These are phyloP conservation scores for Trachelus tabidus DNA, from an alignment of 2,888 invertebrate species.

Conservation along the genomic window DNA sequence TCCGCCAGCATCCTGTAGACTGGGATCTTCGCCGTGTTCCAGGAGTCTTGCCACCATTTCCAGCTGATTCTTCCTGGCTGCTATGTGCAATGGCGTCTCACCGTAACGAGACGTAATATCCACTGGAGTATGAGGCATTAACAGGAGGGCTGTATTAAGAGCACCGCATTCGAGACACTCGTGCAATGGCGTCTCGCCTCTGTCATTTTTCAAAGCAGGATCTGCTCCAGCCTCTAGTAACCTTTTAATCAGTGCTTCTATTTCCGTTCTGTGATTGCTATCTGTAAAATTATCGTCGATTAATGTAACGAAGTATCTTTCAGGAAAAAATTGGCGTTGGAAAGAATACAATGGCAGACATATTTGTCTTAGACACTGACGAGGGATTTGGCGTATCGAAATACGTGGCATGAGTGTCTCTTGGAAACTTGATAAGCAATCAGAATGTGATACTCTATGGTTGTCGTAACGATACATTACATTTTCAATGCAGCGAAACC, in stretches of 20 bases:
- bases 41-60: constrained; percentile 51
- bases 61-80: constrained; percentile 54
- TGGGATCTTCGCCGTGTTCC: constrained; percentile 51
- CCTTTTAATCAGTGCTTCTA: constrained; percentile 48
- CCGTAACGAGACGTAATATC: constrained; percentile 54
- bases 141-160: constrained; percentile 44
- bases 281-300: constrained; percentile 29
- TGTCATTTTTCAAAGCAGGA: constrained; percentile 57
- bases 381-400: background rate
- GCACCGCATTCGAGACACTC: constrained; percentile 54
- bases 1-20: constrained; percentile 55
- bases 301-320: background rate
- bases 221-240: constrained; percentile 59
- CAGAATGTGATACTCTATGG: background rate
- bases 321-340: background rate
- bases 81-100: constrained; percentile 61
- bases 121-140: constrained; percentile 43
- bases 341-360: background rate
- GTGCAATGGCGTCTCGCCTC: constrained; percentile 62
- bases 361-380: background rate
- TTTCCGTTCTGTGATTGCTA: constrained; percentile 43
- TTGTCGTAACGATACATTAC: background rate
- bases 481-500: background rate
- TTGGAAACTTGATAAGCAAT: background rate
- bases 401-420: background rate